Percentiles rank a stretch among this genome's conserved stretches.
Conservation (phyloP, 2,797 vertebrate genomes). For the Sarcoramphus papa region DNA sequence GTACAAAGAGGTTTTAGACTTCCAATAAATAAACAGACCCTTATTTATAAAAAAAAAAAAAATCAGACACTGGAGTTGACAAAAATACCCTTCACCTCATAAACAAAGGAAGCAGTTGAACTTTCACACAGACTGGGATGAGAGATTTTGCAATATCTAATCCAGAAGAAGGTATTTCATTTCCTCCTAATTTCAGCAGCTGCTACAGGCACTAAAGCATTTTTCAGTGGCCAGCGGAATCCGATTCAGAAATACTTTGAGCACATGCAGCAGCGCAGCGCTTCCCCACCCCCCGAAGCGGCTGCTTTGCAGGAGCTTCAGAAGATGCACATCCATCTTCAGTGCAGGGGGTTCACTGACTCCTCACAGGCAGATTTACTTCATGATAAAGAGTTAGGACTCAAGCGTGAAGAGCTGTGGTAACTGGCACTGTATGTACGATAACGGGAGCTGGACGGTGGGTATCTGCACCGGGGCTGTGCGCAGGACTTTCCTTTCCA, state of each 20-base stretch:
- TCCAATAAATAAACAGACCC: background rate
- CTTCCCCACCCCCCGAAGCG: background rate
- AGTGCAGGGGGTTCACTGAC: background rate
- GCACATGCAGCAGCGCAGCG: background rate
- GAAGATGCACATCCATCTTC: background rate
- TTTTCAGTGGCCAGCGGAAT: background rate
- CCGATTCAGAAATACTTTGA: background rate
- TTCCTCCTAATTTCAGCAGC: background rate
- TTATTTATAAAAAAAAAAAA: background rate
- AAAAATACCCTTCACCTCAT: constrained; percentile 1
- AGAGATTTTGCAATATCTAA: background rate
- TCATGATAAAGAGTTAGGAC: background rate
- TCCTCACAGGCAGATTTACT: background rate
- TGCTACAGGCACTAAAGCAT: background rate
- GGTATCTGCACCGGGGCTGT: fast-evolving
- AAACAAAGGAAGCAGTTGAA: constrained; percentile 1
- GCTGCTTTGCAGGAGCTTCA: background rate
- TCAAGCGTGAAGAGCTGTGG: background rate
- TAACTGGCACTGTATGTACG: fast-evolving
- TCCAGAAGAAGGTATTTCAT: constrained; percentile 5
- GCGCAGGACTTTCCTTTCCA: background rate
- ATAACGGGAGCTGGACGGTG: fast-evolving
- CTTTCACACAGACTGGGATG: background rate
- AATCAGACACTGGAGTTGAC: background rate
- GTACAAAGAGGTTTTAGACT: constrained; percentile 47